Conservation (phyloP, 92 coral and sea anemone species). For the Anthopleura xanthogrammica region DNA sequence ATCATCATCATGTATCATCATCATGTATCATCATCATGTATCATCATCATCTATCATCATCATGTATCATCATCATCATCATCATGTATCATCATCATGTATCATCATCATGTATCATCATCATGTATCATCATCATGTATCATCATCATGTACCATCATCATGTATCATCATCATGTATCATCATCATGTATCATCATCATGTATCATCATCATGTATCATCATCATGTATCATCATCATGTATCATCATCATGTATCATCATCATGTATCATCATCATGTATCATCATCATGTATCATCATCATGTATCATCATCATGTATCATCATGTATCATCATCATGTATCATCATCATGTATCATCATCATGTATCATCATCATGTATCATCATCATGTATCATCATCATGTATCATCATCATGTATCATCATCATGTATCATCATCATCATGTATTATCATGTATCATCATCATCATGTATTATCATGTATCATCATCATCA, state of each 20-base stretch:
- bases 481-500: not conserved
- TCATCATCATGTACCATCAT: not conserved
- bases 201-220: too few species aligned
- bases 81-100: not conserved
- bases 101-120: not conserved
- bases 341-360: not conserved
- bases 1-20: not conserved
- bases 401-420: not conserved
- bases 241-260: too few species aligned
- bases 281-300: not conserved
- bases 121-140: not conserved
- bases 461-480: not conserved
- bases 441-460: not conserved
- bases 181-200: not conserved
- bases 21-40: not conserved
- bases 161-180: not conserved
- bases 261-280: not conserved
- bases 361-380: not conserved
- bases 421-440: not conserved
- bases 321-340: not conserved
- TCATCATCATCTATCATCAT: not conserved
- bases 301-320: constrained; percentile 2
- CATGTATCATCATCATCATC: not conserved
- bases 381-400: not conserved
- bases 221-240: too few species aligned